These are phyloP conservation scores for Artemia sinica DNA, from an alignment of 2,888 invertebrate species.

Conservation along the genomic window DNA sequence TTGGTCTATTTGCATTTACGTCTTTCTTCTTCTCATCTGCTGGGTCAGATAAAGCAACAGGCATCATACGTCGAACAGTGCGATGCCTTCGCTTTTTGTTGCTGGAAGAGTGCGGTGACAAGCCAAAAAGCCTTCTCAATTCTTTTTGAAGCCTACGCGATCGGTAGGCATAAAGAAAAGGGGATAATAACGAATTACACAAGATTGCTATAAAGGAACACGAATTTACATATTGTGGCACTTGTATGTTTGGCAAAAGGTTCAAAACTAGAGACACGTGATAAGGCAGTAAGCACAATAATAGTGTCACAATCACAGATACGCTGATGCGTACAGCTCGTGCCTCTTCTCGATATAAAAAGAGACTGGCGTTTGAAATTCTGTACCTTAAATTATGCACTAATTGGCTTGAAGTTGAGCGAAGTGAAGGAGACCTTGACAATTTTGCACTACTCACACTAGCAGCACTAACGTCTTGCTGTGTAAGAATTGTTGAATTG, in stretches of 20 bases:
- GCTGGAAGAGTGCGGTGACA: constrained; percentile 25
- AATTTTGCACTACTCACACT: constrained; percentile 13
- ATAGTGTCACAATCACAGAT: constrained; percentile 51
- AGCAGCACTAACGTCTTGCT: constrained; percentile 18
- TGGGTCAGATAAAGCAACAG: background rate
- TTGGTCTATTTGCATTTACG: constrained; percentile 6
- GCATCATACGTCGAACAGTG: background rate
- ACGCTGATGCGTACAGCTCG: constrained; percentile 71
- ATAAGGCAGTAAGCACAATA: constrained; percentile 41
- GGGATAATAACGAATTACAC: constrained; percentile 47
- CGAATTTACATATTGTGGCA: constrained; percentile 34
- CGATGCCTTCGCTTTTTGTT: constrained; percentile 1
- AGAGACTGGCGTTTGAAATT: constrained; percentile 64
- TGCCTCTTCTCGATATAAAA: constrained; percentile 70
- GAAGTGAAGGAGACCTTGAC: constrained; percentile 31
- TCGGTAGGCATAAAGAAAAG: constrained; percentile 57
- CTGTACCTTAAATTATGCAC: constrained; percentile 53
- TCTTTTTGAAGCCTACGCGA: constrained; percentile 47
- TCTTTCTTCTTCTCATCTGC: constrained; percentile 3
- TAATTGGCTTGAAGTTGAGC: constrained; percentile 45
- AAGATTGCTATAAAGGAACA: constrained; percentile 39
- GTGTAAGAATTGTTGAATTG: constrained; percentile 19
- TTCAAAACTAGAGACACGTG: constrained; percentile 33
- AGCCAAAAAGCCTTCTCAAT: constrained; percentile 37
- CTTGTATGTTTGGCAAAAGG: constrained; percentile 27